Evolutionary conservation across 2,113 vertebrate genomes (phyloP).

Genomic region (Tonatia bakeri): DNA sequence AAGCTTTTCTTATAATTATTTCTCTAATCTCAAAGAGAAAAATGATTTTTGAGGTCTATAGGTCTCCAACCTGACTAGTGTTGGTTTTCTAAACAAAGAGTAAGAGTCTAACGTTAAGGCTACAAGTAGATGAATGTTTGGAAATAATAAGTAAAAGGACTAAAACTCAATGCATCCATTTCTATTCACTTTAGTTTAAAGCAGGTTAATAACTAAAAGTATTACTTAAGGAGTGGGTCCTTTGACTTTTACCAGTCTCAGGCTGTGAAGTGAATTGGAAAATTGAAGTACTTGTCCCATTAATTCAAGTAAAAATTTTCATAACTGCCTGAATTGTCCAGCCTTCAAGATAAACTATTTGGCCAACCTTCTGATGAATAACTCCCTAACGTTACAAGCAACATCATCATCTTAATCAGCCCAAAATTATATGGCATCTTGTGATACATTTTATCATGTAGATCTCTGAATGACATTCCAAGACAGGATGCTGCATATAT

Average conservation of each 20-base stretch:
- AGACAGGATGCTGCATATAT: not conserved
- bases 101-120: not conserved
- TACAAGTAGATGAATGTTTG: not conserved
- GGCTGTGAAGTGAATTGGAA: not conserved
- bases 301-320: slow-evolving; percentile 30
- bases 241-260: not conserved
- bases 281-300: not conserved
- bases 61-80: not conserved
- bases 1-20: not conserved
- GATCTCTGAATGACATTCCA: not conserved
- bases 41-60: not conserved
- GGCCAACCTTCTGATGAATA: not conserved
- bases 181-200: slow-evolving; percentile 16
- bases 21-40: not conserved
- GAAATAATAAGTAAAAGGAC: not conserved
- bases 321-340: not conserved
- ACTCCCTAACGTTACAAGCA: not conserved
- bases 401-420: not conserved
- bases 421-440: not conserved
- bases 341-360: not conserved
- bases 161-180: not conserved
- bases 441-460: not conserved
- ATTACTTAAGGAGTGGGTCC: not conserved
- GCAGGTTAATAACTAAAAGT: not conserved
- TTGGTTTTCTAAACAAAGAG: not conserved